Evolutionary conservation across 2,888 invertebrate genomes (phyloP), one percentile per base, ranked within the genome.

Genomic region (Gandaritis pyraliata): DNA sequence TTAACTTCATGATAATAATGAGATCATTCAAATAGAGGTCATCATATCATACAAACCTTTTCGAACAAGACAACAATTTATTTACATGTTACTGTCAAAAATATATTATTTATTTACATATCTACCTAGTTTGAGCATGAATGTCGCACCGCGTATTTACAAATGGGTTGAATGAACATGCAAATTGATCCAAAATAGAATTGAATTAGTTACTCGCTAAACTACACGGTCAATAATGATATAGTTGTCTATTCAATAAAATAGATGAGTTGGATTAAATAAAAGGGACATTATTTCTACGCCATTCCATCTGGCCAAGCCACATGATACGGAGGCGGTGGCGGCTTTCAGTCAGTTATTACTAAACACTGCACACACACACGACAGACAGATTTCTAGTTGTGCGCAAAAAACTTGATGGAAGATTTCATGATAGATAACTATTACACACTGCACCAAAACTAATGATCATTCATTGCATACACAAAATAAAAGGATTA

Each of bases 101-200:
- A 49, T 43, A 59, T 39, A 65, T 41, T 61, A 61, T 48, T 45
- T 53, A 49, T 59, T 47, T 57, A 50, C 58, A 64, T 39, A 33
- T 50, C 45, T 65, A 53, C 50, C 58, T 65, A 63, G 38, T 63
- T 71, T 69, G 64, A 67, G 62, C 67, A 45, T 65, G 56, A 61
- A 56, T 49, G 43, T 46, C 45, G n/a, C 46, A 58, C 36, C n/a
- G 39, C n/a, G 8, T 64, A 68, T 64, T 62, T 68, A 64, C 69
- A 66, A 55, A 67, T 57, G 59, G 43, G 47, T 47, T 16, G 36
- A 47, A 15, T 18, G 33, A 16, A 48, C 7, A 43, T 51, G 61
- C 30, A n/a, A 48, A 33, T 41, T 36, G 47, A 39, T 45, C 30
- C 12, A 12, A 41, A 39, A 36, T 43, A 16, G 3, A 43, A 43